Conservation (phyloP, 2,888 invertebrate species). For the Ferrisia virgata region DNA sequence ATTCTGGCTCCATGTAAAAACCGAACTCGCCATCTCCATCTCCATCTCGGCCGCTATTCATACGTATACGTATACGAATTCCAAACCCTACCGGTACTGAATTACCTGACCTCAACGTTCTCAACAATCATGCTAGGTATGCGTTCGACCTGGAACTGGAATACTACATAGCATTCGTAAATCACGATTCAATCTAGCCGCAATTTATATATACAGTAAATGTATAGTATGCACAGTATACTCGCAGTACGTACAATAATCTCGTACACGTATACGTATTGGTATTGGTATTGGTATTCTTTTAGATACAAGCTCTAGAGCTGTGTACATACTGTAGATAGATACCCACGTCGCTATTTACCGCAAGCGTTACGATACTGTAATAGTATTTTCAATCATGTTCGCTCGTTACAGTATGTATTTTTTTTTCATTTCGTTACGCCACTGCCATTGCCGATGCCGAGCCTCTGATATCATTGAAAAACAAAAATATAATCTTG, state of each 20-base stretch:
- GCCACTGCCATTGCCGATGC: too few relatives aligned
- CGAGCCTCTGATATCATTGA: neutral
- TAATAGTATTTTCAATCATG: neutral
- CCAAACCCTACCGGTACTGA: constrained; percentile 26
- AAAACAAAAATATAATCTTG: neutral
- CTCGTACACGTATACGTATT: too few relatives aligned
- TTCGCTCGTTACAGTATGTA: neutral
- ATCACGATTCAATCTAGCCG: constrained; percentile 27
- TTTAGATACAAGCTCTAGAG: too few relatives aligned
- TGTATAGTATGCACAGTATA: neutral
- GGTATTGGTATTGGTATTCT: too few relatives aligned
- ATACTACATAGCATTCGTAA: constrained; percentile 33
- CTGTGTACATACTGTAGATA: too few relatives aligned
- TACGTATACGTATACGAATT: constrained; percentile 2
- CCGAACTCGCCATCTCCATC: neutral
- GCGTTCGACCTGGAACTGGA: constrained; percentile 35
- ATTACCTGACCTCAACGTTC: constrained; percentile 39
- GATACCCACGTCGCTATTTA: too few relatives aligned
- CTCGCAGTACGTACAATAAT: too few relatives aligned
- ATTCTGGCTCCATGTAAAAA: constrained; percentile 14
- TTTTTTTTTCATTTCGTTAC: neutral
- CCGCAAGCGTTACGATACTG: too few relatives aligned
- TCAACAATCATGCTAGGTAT: constrained; percentile 33
- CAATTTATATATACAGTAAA: constrained; percentile 1
- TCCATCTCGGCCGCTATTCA: neutral